Percentiles rank a stretch among this genome's conserved stretches.
Conservation (phyloP, 2,888 invertebrate species). For the Galerucella nymphaeae region DNA sequence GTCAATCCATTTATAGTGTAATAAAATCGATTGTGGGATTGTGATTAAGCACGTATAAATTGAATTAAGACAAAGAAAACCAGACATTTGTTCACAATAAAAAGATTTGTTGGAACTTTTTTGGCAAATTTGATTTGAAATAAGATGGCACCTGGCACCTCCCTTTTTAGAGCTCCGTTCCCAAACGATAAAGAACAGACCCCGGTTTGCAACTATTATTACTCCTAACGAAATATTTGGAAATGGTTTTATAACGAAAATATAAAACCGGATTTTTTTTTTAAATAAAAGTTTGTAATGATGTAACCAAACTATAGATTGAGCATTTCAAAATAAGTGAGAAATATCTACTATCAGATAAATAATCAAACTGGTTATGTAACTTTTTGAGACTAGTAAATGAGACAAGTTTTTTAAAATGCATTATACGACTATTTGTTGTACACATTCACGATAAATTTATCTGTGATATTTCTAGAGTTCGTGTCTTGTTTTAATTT, state of each 20-base stretch:
- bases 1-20: constrained; percentile 11
- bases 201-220: too few species aligned
- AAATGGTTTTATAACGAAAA: background rate
- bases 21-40: constrained; percentile 3
- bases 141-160: too few species aligned
- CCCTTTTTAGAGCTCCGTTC: too few species aligned
- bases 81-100: constrained; percentile 4
- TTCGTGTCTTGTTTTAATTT: background rate
- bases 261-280: background rate
- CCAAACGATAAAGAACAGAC: too few species aligned
- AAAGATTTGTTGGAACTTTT: background rate
- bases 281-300: background rate
- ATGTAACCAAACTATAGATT: background rate
- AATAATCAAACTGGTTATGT: constrained; percentile 15
- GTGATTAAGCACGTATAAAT: constrained; percentile 11
- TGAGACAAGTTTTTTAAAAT: constrained; percentile 15
- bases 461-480: background rate
- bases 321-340: background rate
- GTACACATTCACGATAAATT: constrained; percentile 1
- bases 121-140: too few species aligned
- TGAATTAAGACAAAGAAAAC: constrained; percentile 5
- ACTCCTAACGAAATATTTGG: too few species aligned
- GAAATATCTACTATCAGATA: background rate
- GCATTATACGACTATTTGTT: constrained; percentile 13
- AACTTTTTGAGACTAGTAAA: constrained; percentile 18